Evolutionary conservation across 1,140 invertebrate genomes (phyloP).

Genomic region (Cecropterus lyciades): DNA sequence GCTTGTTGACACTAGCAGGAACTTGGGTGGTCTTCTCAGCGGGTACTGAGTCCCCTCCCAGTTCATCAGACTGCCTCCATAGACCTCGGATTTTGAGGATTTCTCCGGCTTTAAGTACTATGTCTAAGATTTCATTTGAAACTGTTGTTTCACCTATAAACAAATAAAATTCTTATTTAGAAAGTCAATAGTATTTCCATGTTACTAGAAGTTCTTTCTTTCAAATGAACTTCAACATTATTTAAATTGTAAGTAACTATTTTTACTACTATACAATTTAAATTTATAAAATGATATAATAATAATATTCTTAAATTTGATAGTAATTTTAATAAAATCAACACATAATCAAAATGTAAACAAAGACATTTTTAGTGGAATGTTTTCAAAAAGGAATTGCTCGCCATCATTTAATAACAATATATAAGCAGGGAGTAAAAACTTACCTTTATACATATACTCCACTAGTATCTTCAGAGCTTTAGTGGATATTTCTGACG

Average conservation of each 20-base stretch:
- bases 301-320: too few relatives aligned
- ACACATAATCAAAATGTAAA: too few relatives aligned
- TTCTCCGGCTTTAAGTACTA: constrained; percentile 91
- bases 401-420: too few relatives aligned
- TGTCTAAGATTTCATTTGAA: constrained; percentile 92
- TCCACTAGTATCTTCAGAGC: constrained; percentile 92
- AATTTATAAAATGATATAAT: too few relatives aligned
- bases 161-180: neutral
- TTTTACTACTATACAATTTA: too few relatives aligned
- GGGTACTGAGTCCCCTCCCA: constrained; percentile 55
- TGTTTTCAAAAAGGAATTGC: too few relatives aligned
- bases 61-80: constrained; percentile 86
- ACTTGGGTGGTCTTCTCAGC: constrained; percentile 59
- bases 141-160: constrained; percentile 91
- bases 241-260: too few relatives aligned
- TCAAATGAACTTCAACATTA: too few relatives aligned
- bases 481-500: constrained; percentile 91
- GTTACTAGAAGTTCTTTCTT: too few relatives aligned
- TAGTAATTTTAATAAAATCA: too few relatives aligned
- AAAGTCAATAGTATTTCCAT: neutral
- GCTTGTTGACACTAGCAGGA: constrained; percentile 54
- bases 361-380: too few relatives aligned
- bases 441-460: constrained; percentile 91
- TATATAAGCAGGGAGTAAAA: too few relatives aligned
- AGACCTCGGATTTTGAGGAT: constrained; percentile 90